Percentiles rank a stretch among this genome's conserved stretches.
Evolutionary conservation across 1,140 invertebrate species (phyloP).

Genomic region (Drosophila sturtevanti): DNA sequence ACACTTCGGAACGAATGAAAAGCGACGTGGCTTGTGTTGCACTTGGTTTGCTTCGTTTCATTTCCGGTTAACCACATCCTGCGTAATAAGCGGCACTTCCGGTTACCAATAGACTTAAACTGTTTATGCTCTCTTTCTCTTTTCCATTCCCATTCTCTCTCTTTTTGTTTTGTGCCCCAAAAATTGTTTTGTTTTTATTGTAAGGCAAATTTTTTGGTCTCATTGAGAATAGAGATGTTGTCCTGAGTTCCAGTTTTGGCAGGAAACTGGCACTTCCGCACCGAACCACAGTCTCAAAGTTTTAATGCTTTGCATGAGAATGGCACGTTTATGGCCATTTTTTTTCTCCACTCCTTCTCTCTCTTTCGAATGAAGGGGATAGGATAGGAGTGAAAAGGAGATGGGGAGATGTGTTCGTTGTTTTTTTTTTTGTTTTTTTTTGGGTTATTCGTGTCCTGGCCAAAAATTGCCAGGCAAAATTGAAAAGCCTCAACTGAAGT

Average conservation of each 20-base stretch:
- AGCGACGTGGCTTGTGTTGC: constrained; percentile 48
- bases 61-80: constrained; percentile 79
- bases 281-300: constrained; percentile 26
- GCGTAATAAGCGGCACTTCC: constrained; percentile 79
- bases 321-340: constrained; percentile 68
- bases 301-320: constrained; percentile 70
- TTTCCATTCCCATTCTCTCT: not conserved
- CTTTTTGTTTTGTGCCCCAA: not conserved
- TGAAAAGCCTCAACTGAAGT: constrained; percentile 62
- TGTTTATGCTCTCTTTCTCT: constrained; percentile 44
- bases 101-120: constrained; percentile 63
- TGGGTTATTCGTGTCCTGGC: constrained; percentile 31
- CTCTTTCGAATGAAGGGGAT: not conserved
- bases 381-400: not conserved
- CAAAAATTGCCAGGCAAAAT: constrained; percentile 40
- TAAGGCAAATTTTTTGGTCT: constrained; percentile 58
- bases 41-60: constrained; percentile 75
- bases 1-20: constrained; percentile 19
- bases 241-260: constrained; percentile 23
- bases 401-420: constrained; percentile 10
- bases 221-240: constrained; percentile 13
- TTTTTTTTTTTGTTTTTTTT: constrained; percentile 16
- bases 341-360: constrained; percentile 25
- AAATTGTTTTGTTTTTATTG: constrained; percentile 71
- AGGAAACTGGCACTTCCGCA: constrained; percentile 65